Evolutionary conservation across 92 coral and sea anemone species (phyloP), one percentile per base, ranked within the genome.

Genomic region (Desmophyllum pertusum): DNA sequence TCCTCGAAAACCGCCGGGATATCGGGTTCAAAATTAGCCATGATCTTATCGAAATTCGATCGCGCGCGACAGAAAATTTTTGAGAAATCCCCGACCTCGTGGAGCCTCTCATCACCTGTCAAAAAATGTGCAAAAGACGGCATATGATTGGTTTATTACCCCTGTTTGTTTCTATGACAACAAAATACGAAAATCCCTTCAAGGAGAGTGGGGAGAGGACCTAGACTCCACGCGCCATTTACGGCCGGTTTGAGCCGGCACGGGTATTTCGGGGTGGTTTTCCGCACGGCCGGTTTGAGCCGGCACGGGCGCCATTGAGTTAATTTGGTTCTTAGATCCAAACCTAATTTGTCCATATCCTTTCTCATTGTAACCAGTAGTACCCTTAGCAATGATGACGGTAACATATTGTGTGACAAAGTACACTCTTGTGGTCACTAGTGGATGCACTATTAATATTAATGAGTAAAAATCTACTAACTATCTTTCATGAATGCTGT

Each of bases 61-160:
- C 25, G 65, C 65, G 19, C 6, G 65, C 25, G 31, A 17, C 25
- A 59, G 19, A 59, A 59, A n/a, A 59, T 2, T 17, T 59, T 59
- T 59, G 17, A 10, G 19, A 25, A 59, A 59, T 3, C 31, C 65
- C 65, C 31, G 3, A 15, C 65, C 33, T 59, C 13, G 25, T n/a
- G 65, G 65, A 9, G 33, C 33, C 29, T n/a, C 65, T 59, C 65
- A 59, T 59, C 65, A 59, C 29, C 65, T 75, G 80, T 75, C 63
- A 51, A 75, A 31, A 75, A 33, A 50, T 51, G 80, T 65, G 59
- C 80, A 75, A 52, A 75, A 71, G 55, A 71, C 55, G 52, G 33
- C 76, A 71, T 38, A 50, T 75, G 39, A 51, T 75, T 33, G 65
- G 66, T 27, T 55, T 27, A 51, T 75, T 75, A 50, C 61, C 63